Conservation (phyloP, 2,797 vertebrate genomes). For the Champsocephalus esox region DNA sequence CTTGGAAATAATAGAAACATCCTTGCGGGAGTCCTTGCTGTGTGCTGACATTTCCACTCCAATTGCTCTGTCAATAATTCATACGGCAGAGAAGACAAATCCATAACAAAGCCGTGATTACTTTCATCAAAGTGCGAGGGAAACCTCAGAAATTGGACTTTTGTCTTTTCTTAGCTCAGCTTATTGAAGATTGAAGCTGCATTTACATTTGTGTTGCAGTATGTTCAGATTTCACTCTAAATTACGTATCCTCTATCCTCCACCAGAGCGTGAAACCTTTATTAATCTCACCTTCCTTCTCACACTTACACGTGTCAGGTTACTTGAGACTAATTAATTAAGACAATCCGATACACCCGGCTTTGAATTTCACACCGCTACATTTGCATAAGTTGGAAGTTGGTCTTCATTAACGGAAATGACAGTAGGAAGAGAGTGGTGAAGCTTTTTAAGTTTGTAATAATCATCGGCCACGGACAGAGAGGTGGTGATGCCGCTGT, state of each 20-base stretch:
- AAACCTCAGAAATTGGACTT: not conserved
- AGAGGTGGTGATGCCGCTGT: slow-evolving; percentile 34
- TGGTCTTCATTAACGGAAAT: slow-evolving; percentile 54
- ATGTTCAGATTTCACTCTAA: not conserved
- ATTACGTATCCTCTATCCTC: not conserved
- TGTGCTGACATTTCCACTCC: slow-evolving; percentile 52
- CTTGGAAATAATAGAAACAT: slow-evolving; percentile 56
- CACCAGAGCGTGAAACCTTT: slow-evolving; percentile 25
- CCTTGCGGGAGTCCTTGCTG: slow-evolving; percentile 54
- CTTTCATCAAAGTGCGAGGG: slow-evolving; percentile 49
- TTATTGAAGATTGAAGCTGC: slow-evolving; percentile 17
- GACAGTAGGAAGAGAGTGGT: slow-evolving; percentile 52
- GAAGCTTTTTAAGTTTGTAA: slow-evolving; percentile 66
- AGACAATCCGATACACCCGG: slow-evolving; percentile 43
- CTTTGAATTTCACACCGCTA: slow-evolving; percentile 53
- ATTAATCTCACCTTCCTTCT: slow-evolving; percentile 44
- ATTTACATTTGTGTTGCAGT: not conserved
- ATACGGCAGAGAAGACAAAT: slow-evolving; percentile 51
- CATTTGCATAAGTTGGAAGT: slow-evolving; percentile 58
- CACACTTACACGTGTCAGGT: slow-evolving; percentile 44
- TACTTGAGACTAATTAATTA: slow-evolving; percentile 61
- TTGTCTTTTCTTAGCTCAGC: not conserved
- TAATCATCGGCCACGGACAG: slow-evolving; percentile 43
- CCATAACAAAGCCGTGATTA: slow-evolving; percentile 61
- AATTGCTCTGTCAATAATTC: slow-evolving; percentile 69